Percentiles rank a stretch among this genome's conserved stretches.
Evolutionary conservation across 2,888 invertebrate genomes (phyloP).

Genomic region (Nesidiocoris tenuis): DNA sequence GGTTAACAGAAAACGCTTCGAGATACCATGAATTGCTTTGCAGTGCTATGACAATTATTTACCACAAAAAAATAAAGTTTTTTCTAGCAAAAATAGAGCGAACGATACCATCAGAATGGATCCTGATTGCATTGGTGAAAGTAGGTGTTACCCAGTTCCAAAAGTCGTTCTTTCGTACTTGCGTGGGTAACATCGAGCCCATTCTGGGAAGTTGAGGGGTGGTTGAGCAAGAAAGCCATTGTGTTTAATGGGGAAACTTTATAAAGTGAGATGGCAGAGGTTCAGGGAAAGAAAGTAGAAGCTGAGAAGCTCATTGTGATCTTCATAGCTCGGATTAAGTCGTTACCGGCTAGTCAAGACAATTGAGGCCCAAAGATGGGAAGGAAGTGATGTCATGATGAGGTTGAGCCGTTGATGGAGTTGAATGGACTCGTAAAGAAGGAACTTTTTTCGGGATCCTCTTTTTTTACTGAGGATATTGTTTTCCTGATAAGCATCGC

Average conservation of each 20-base stretch:
- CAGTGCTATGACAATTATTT: too few species aligned
- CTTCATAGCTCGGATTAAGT: slow-evolving; percentile 38
- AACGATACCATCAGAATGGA: background rate
- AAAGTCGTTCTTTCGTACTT: slow-evolving; percentile 10
- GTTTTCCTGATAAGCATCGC: too few species aligned
- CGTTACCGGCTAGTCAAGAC: slow-evolving; percentile 13
- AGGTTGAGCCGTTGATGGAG: background rate
- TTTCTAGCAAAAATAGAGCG: background rate
- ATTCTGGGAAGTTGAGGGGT: background rate
- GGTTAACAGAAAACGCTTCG: too few species aligned
- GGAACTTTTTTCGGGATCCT: too few species aligned
- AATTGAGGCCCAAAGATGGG: background rate
- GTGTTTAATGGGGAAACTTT: slow-evolving; percentile 37
- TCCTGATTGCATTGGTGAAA: background rate
- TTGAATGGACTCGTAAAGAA: background rate
- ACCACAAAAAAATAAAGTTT: too few species aligned
- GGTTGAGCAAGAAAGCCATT: slow-evolving; percentile 5
- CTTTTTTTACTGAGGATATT: too few species aligned
- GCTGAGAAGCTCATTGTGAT: slow-evolving; percentile 25
- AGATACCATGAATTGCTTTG: too few species aligned
- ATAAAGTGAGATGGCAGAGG: slow-evolving; percentile 21
- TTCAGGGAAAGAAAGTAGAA: background rate
- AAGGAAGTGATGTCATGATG: background rate
- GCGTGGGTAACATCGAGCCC: background rate
- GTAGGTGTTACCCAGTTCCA: slow-evolving; percentile 30